Base-by-base conservation (phyloP, 1,140 invertebrate genomes). In the Brachionus asplanchnoidis region DNA sequence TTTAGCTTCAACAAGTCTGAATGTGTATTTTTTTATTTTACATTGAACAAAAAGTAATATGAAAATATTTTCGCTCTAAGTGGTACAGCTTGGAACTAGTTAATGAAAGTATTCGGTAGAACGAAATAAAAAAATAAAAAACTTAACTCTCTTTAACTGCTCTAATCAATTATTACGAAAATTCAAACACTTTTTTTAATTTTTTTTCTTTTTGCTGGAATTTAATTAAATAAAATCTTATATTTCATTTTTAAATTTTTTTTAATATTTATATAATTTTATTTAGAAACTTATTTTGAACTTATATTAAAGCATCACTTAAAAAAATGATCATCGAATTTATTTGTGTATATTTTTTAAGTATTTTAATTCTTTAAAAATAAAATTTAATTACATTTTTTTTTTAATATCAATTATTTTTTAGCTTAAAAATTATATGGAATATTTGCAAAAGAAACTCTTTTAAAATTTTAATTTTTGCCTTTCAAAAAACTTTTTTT, bases 231-330 rank as follows among this genome's bases (percentile, higher is more conserved):
- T 68, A 68, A 68, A 68, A 68, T 68, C 66, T 68, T 68, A 28
- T 60, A 60, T 68, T 68, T 32, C 32, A 68, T 68, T 68, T 68
- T 40, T 32, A 32, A 68, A 32, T 68, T 32, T 68, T 68, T 68
- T 68, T 68, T 68, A 68, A 68, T 28, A 68, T 68, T 68, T 68
- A 68, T 68, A 68, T 68, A 32, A 68, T 68, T 68, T 68, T 68
- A 68, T 68, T 68, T 68, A 68, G 32, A 68, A 68, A 32, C 66
- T n/a, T 32, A 28, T 14, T 40, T 68, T 68, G 26, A 68, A 68
- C 9, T 68, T 68, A 36, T 36, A 68, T n/a, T 32, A 68, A 68
- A 68, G 32, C 17, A 68, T 14, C 20, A 32, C 20, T 8, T 14
- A 68, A 36, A 68, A 68, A 28, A 68, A 68, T 68, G 11, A 68